phyloP scores from a whole-genome alignment of 2,113 vertebrate species.

The Morone saxatilis region DNA sequence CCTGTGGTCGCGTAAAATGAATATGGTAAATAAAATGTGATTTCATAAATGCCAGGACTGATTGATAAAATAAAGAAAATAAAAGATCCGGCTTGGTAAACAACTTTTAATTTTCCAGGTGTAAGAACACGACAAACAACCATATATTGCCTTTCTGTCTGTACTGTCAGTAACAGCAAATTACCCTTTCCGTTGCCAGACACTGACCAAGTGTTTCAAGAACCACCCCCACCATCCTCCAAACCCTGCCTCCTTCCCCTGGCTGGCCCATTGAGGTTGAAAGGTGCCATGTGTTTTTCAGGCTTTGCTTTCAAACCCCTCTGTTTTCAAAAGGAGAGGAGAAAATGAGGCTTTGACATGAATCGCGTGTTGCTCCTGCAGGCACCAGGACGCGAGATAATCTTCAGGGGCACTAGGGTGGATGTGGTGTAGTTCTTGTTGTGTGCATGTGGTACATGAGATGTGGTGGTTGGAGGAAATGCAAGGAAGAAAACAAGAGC shows the following conservation, averaged over 20 bases:
- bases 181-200: slow-evolving; percentile 49
- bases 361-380: slow-evolving; percentile 46
- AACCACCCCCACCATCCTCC: slow-evolving; percentile 39
- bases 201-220: slow-evolving; percentile 72
- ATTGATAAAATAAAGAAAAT: slow-evolving; percentile 19
- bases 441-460: slow-evolving; percentile 12
- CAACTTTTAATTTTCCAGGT: slow-evolving; percentile 25
- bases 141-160: neutral
- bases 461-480: slow-evolving; percentile 48
- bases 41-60: neutral
- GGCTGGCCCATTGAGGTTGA: slow-evolving; percentile 70
- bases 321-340: slow-evolving; percentile 43
- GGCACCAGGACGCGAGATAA: slow-evolving; percentile 30
- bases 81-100: slow-evolving; percentile 21
- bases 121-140: neutral
- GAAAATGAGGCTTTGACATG: slow-evolving; percentile 68
- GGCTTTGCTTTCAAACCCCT: slow-evolving; percentile 60
- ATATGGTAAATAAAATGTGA: neutral
- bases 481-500: slow-evolving; percentile 74
- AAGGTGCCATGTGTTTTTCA: slow-evolving; percentile 80
- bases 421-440: too few species aligned
- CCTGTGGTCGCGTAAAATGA: slow-evolving; percentile 10
- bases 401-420: slow-evolving; percentile 57
- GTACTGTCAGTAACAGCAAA: slow-evolving; percentile 49
- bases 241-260: slow-evolving; percentile 23